Base-by-base conservation (phyloP, 2,888 invertebrate genomes). In the Epicampocera succincta region DNA sequence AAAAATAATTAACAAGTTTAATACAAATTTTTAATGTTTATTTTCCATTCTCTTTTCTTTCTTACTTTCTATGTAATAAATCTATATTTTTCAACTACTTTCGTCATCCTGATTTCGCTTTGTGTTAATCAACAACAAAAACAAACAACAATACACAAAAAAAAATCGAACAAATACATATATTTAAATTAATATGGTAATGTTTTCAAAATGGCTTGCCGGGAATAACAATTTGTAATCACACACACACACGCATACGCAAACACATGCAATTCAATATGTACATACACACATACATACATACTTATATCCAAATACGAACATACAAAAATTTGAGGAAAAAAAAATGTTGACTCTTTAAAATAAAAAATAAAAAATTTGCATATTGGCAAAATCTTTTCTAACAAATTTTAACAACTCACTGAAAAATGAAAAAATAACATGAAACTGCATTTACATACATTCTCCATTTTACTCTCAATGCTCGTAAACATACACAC, bases 1-100 rank as follows among this genome's bases (percentile, higher is more conserved):
- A 58, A 63, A 33, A 11, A 56, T 8, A 15, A 46, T 3, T 29
- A 29, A 19, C 21, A 25, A 13, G 11, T 56, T 17, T 56, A 60
- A 52, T 66, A n/a, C 50, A 61, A 74, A 58, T 73, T 77, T 85
- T 84, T 44, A 60, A 60, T 44, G n/a, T 60, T 84, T 85, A 83
- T 84, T 85, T 84, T 84, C 82, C 74, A 80, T 71, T 83, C 73
- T 82, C 71, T 77, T 84, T 68, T 84, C 73, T 76, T 78, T 81
- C 61, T 80, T 72, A 72, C 56, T 85, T 81, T 75, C 82, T 84
- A 83, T 33, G 8, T 6, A 33, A 33, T 78, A 19, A 50, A 69
- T n/a, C 66, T 69, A 68, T 63, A 74, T 81, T 84, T 81, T 84
- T 83, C 46, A 79, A 80, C 52, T 56, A 61, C 40, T 69, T 65